Conservation (phyloP, 2,797 vertebrate species). For the Pagetopsis macropterus region DNA sequence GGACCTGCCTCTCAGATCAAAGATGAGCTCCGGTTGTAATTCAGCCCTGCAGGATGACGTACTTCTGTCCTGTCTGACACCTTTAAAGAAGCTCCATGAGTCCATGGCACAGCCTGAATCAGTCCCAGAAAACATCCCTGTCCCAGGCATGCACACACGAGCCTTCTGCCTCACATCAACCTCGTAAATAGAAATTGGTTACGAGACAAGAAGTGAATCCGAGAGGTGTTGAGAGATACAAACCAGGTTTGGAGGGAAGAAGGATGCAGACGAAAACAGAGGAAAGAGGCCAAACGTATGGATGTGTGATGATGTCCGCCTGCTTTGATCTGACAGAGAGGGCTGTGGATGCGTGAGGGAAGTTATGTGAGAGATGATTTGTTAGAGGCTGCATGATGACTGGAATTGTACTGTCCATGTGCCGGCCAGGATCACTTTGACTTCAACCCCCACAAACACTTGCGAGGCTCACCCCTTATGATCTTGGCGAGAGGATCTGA, state of each 20-base stretch:
- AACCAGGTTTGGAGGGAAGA: constrained; percentile 1
- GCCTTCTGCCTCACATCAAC: constrained; percentile 38
- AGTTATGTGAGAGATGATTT: constrained; percentile 76
- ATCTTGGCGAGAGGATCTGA: constrained; percentile 62
- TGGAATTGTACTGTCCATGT: constrained; percentile 74
- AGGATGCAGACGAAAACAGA: constrained; percentile 1
- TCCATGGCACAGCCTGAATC: constrained; percentile 61
- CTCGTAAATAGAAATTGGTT: constrained; percentile 40
- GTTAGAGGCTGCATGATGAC: constrained; percentile 65
- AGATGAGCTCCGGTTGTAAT: constrained; percentile 76
- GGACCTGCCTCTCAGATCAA: constrained; percentile 77
- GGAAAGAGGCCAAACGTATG: constrained; percentile 47
- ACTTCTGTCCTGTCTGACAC: constrained; percentile 80
- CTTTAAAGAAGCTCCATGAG: constrained; percentile 81
- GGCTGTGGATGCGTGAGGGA: constrained; percentile 64
- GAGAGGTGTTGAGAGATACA: constrained; percentile 41
- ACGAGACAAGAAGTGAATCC: constrained; percentile 27
- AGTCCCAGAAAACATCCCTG: constrained; percentile 51
- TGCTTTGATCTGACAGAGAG: constrained; percentile 70
- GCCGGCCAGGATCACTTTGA: constrained; percentile 66
- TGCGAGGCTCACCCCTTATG: constrained; percentile 61
- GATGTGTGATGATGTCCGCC: constrained; percentile 45
- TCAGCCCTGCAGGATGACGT: constrained; percentile 76
- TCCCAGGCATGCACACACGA: not conserved
- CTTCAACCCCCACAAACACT: constrained; percentile 49